These are phyloP conservation scores for Choreutis nemorana DNA, from an alignment of 2,888 invertebrate genomes.

Conservation along the genomic window DNA sequence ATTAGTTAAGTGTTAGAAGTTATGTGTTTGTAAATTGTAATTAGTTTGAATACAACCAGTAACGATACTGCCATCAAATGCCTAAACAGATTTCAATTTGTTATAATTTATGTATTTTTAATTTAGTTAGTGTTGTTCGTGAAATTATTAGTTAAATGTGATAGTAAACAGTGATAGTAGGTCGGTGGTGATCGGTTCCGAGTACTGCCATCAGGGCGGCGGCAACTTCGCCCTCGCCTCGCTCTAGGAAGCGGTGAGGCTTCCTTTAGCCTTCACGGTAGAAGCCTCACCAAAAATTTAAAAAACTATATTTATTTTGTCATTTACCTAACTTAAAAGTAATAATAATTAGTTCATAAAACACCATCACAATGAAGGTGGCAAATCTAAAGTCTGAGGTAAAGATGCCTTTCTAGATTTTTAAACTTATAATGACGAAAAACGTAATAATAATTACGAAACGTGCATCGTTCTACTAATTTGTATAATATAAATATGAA, in stretches of 20 bases:
- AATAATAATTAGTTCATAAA: constrained; percentile 49
- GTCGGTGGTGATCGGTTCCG: too few relatives aligned
- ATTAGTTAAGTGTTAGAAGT: constrained; percentile 57
- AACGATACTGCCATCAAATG: constrained; percentile 65
- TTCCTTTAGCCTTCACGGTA: constrained; percentile 12
- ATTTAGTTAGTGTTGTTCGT: constrained; percentile 39
- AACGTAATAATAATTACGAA: constrained; percentile 46
- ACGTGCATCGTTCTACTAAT: constrained; percentile 58
- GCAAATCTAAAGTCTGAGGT: constrained; percentile 66
- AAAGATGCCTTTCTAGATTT: constrained; percentile 66
- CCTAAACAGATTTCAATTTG: constrained; percentile 56
- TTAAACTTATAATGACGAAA: constrained; percentile 52
- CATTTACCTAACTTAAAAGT: constrained; percentile 50
- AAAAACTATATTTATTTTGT: constrained; percentile 60
- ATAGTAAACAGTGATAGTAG: constrained; percentile 49
- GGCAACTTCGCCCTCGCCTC: too few relatives aligned
- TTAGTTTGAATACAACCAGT: constrained; percentile 59
- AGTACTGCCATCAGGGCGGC: too few relatives aligned
- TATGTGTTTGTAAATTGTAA: constrained; percentile 53
- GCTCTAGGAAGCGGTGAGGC: too few relatives aligned
- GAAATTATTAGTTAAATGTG: constrained; percentile 62
- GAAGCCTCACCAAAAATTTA: constrained; percentile 36
- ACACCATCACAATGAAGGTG: constrained; percentile 57
- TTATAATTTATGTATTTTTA: constrained; percentile 37
- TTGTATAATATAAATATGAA: constrained; percentile 42